Base-by-base conservation (phyloP, 1,140 invertebrate species). In the Dysdera silvatica region DNA sequence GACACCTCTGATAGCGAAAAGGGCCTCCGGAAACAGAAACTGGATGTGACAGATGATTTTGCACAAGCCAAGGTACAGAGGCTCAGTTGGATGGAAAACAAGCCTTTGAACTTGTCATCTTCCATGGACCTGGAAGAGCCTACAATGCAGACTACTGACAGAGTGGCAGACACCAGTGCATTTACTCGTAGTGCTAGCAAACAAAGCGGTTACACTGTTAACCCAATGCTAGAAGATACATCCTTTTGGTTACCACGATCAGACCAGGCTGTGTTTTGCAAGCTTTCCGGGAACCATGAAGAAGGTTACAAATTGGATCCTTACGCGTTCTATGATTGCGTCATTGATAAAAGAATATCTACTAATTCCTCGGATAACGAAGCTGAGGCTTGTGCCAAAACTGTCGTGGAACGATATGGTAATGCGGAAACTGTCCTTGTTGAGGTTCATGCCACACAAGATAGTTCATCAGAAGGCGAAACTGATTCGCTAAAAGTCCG, bases 361-460 rank as follows among this genome's bases (percentile, higher is more conserved):
- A 20, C 16, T 32, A n/a, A 52, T 40, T 58, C 55, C 10, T 41
- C 61, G 28, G 61, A 57, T 29, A 35, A 14, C 20, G 61, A 57
- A 18, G 48, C 41, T 45, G 61, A 58, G 31, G 16, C 31, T 4
- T 24, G 40, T n/a, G 49, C 48, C 4, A 59, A 53, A 49, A 60
- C 60, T n/a, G 52, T 67, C 35, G 66, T 67, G 29, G 68, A 69
- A 56, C 48, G 66, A 35, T 69, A 66, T 56, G 66, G 66, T 18
- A 69, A 65, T 67, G 65, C 67, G 33, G 64, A 68, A 37, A 69
- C 67, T 29, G 55, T 69, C 3, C 48, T 69, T 26, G 68, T 66
- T 12, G 68, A 69, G 51, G 67, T 69, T 26, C 67, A 69, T 61
- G 67, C 68, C 18, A 66, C 67, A 14, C 63, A 68, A 49, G 66